Percentiles rank a stretch among this genome's conserved stretches.
Evolutionary conservation across 2,113 vertebrate species (phyloP).

Genomic region (Oophaga pumilio): DNA sequence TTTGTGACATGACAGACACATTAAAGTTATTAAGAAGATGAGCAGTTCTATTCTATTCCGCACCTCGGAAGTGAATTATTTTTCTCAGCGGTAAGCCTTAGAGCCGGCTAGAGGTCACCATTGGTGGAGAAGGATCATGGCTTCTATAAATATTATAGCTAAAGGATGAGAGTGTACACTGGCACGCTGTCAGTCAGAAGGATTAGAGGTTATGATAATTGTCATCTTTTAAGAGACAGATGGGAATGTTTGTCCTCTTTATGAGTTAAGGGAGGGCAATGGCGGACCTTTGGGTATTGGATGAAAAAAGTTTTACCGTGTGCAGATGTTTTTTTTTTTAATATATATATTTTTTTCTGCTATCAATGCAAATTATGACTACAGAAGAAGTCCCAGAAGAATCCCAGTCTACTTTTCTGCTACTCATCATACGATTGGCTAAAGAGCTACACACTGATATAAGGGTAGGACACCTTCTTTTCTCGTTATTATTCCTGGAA

Average conservation of each 20-base stretch:
- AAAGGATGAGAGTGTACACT: slow-evolving; percentile 23
- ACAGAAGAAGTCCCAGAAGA: background rate
- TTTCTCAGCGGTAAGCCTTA: slow-evolving; percentile 6
- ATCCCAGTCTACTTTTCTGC: background rate
- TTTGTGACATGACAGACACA: slow-evolving; percentile 23
- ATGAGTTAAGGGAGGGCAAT: background rate
- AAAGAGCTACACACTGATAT: too few species aligned
- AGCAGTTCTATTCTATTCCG: slow-evolving; percentile 9
- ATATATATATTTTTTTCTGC: background rate
- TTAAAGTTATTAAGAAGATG: slow-evolving; percentile 36
- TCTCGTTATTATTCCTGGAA: too few species aligned
- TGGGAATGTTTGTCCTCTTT: background rate
- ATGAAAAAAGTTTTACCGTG: background rate
- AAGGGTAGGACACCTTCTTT: too few species aligned
- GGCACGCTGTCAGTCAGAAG: slow-evolving; percentile 17
- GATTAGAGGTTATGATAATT: slow-evolving; percentile 15
- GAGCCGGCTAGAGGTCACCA: slow-evolving; percentile 35
- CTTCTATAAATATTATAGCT: slow-evolving; percentile 19
- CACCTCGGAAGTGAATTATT: slow-evolving; percentile 41
- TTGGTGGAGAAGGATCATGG: slow-evolving; percentile 7
- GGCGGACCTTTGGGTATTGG: background rate
- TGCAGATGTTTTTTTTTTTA: background rate
- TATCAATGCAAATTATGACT: background rate
- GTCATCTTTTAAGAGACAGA: slow-evolving; percentile 30
- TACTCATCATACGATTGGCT: too few species aligned